Evolutionary conservation across 2,797 vertebrate genomes (phyloP), one percentile per base, ranked within the genome.

Genomic region (Arctocebus calabarensis): DNA sequence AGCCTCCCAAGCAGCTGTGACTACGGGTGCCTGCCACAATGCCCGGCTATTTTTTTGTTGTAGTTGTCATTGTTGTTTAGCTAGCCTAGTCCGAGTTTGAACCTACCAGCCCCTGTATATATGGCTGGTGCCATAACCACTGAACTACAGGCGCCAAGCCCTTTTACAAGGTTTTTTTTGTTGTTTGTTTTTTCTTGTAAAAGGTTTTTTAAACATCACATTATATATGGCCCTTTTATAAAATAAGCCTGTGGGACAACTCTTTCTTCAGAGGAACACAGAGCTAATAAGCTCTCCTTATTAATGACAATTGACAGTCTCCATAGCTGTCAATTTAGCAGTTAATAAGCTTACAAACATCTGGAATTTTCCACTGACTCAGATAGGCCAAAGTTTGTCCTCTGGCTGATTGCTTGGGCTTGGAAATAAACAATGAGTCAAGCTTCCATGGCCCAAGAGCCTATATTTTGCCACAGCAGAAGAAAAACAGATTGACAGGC

Each of bases 311-410:
- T 10, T 17, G 23, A 59, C 37, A 74, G 61, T 64, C 73, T 66
- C 34, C 23, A 66, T 7, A 9, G 71, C 73, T 89, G 62, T 52
- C 11, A 2, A 12, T 62, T 43, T 77, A 73, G 55, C 64, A 45
- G 29, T 61, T 86, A 75, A 90, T 37, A 55, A 86, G 66, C 96
- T 43, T 43, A 57, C 75, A 89, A 81, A 77, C 61, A 81, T 82
- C 81, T 96, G 81, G 73, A 85, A 82, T 93, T 89, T 81, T 96
- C 81, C 92, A 87, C 34, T 68, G 87, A 94, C 45, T 95, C 88
- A 52, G 9, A 23, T 62, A 87, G n/a, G n/a, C 86, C 34, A 11
- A 2, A 59, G 77, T 92, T 88, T 95, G 66, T 79, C 43, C 57
- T 71, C 48, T 62, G 74, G 83, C 62, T 84, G 19, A 77, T 48